Conservation (phyloP, 2,888 invertebrate genomes). For the Brachyopa scutellaris region DNA sequence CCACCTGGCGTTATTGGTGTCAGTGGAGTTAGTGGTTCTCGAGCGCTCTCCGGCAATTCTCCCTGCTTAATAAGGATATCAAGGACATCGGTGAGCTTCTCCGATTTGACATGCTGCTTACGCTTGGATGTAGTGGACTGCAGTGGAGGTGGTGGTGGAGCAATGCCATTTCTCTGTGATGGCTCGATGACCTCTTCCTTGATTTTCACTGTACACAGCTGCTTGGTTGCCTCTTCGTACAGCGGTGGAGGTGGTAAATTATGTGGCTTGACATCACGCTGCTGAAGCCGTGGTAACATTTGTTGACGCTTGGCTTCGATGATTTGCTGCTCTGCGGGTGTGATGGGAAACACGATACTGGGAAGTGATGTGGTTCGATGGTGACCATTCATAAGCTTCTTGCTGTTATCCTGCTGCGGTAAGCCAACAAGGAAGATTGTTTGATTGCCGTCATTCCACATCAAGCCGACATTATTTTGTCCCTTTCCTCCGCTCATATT, state of each 20-base stretch:
- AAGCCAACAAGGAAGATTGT: slow-evolving; percentile 83
- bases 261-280: slow-evolving; percentile 82
- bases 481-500: slow-evolving; percentile 78
- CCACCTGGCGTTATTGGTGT: slow-evolving; percentile 77
- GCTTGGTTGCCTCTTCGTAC: slow-evolving; percentile 88
- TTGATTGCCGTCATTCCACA: slow-evolving; percentile 85
- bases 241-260: slow-evolving; percentile 84
- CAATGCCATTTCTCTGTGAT: slow-evolving; percentile 40
- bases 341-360: slow-evolving; percentile 83
- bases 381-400: slow-evolving; percentile 83
- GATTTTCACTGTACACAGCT: slow-evolving; percentile 81
- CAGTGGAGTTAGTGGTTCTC: slow-evolving; percentile 83
- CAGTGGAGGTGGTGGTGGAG: slow-evolving; percentile 42
- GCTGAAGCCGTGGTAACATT: slow-evolving; percentile 74
- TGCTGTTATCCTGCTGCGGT: slow-evolving; percentile 80
- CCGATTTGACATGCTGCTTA: slow-evolving; percentile 78
- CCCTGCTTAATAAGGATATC: slow-evolving; percentile 97
- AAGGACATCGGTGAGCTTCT: slow-evolving; percentile 87
- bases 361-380: slow-evolving; percentile 84
- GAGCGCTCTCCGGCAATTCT: slow-evolving; percentile 92
- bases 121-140: slow-evolving; percentile 61
- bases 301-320: slow-evolving; percentile 75
- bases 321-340: slow-evolving; percentile 74
- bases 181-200: slow-evolving; percentile 75
- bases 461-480: slow-evolving; percentile 84